These are phyloP conservation scores for Albula glossodonta DNA, from an alignment of 2,113 vertebrate species.

Conservation along the genomic window DNA sequence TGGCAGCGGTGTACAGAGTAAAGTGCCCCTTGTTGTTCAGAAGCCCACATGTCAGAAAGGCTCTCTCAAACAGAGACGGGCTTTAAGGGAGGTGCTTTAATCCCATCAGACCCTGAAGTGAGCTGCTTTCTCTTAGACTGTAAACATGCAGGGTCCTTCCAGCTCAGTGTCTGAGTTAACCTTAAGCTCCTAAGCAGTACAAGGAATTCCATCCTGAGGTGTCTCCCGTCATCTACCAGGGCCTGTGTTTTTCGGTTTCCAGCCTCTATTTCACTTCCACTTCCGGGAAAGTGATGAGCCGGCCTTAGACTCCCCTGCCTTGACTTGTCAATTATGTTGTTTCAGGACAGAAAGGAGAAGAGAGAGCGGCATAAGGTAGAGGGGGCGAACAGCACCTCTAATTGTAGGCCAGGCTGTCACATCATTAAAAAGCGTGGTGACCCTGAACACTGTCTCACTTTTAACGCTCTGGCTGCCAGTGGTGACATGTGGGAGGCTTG, in stretches of 20 bases:
- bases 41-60: neutral
- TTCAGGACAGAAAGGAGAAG: neutral
- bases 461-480: conserved; percentile 20
- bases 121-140: neutral
- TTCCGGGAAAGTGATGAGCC: neutral
- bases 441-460: conserved; percentile 25
- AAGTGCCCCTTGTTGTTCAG: neutral
- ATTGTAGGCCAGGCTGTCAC: conserved; percentile 32
- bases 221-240: neutral
- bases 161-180: neutral
- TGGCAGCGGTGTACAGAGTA: neutral
- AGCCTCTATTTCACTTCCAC: neutral
- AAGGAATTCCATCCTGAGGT: neutral
- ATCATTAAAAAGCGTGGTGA: conserved; percentile 26
- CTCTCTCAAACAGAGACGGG: neutral
- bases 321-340: conserved; percentile 13
- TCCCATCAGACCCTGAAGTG: neutral
- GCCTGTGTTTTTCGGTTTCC: neutral
- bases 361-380: neutral
- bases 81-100: neutral
- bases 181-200: conserved; percentile 9
- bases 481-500: conserved; percentile 15
- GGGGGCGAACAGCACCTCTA: conserved; percentile 30
- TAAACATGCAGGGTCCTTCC: neutral
- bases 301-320: neutral